Evolutionary conservation across 2,888 invertebrate genomes (phyloP).

Genomic region (Andrena praecox): DNA sequence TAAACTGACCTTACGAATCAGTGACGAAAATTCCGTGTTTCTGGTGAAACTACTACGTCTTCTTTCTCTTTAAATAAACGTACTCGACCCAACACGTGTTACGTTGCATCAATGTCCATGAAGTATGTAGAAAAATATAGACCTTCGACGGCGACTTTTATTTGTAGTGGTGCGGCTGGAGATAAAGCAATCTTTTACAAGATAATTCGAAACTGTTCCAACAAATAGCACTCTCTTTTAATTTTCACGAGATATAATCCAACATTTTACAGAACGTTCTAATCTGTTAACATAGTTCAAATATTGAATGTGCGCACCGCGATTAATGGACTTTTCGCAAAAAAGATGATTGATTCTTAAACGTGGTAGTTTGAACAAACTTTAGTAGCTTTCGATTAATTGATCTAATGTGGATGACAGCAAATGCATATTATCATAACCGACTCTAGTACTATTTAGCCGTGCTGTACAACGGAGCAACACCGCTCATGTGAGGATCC

Average conservation of each 20-base stretch:
- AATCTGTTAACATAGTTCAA: too few species aligned
- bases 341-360: too few species aligned
- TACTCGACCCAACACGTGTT: conserved; percentile 80
- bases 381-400: neutral
- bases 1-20: conserved; percentile 74
- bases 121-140: conserved; percentile 56
- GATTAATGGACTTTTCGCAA: neutral
- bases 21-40: conserved; percentile 71
- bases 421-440: neutral
- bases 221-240: neutral
- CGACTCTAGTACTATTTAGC: too few species aligned
- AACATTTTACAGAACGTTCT: too few species aligned
- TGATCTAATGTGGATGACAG: neutral
- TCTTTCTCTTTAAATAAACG: conserved; percentile 77
- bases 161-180: neutral
- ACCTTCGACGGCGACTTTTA: conserved; percentile 21
- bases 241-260: too few species aligned
- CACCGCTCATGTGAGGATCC: too few species aligned
- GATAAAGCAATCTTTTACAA: neutral
- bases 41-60: conserved; percentile 75
- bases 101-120: conserved; percentile 72
- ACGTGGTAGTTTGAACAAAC: neutral
- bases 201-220: neutral
- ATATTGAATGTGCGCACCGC: too few species aligned
- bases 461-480: too few species aligned